Conservation (phyloP, 1,140 invertebrate genomes). For the Bombus consobrinus region DNA sequence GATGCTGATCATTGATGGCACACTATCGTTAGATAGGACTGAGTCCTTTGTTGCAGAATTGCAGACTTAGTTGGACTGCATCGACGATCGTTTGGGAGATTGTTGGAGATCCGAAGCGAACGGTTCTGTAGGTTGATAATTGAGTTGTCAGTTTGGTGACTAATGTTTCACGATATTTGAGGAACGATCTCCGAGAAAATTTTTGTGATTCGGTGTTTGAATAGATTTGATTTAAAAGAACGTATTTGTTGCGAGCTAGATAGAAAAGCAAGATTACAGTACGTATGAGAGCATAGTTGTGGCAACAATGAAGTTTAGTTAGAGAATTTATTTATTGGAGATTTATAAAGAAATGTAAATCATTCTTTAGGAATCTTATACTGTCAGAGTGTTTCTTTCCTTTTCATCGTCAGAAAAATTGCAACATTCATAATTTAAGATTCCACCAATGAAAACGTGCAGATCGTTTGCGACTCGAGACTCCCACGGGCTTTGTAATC, state of each 20-base stretch:
- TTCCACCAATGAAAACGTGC: neutral
- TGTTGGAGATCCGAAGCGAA: neutral
- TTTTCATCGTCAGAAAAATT: neutral
- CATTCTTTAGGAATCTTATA: too few relatives aligned
- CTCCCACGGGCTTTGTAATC: neutral
- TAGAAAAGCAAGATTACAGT: too few relatives aligned
- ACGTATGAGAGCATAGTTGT: too few relatives aligned
- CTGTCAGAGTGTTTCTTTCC: neutral
- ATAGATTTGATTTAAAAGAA: too few relatives aligned
- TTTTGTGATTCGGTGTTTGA: too few relatives aligned
- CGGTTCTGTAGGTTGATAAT: neutral
- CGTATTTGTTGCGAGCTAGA: too few relatives aligned
- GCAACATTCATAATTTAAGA: neutral
- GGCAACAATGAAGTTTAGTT: too few relatives aligned
- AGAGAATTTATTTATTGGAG: too few relatives aligned
- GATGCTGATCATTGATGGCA: neutral
- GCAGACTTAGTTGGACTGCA: neutral
- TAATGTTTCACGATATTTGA: neutral
- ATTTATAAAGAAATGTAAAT: too few relatives aligned
- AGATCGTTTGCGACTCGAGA: neutral
- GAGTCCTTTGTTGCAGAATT: neutral
- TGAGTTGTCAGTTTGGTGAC: neutral
- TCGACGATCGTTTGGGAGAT: neutral
- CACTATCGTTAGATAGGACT: neutral
- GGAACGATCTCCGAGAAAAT: too few relatives aligned